Conservation (phyloP, 2,888 invertebrate species). For the Autographa pulchrina region DNA sequence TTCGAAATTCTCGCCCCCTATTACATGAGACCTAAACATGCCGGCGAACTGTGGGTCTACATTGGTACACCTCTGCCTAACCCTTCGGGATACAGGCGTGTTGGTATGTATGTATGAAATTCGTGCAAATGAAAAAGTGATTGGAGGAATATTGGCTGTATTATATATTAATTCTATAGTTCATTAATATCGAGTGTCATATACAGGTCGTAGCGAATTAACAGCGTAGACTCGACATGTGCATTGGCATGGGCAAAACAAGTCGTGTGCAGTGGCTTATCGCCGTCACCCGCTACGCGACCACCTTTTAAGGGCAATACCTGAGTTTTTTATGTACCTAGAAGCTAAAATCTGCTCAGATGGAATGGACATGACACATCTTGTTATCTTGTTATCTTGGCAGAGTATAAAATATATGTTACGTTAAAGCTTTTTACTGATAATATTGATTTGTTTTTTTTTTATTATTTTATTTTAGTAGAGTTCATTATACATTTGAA, state of each 20-base stretch:
- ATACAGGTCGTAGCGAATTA: conserved; percentile 49
- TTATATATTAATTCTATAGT: background rate
- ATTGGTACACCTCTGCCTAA: too few relatives aligned
- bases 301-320: conserved; percentile 53
- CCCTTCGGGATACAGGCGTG: too few relatives aligned
- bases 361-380: background rate
- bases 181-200: conserved; percentile 38
- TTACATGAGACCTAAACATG: too few relatives aligned
- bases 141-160: background rate
- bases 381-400: background rate
- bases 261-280: conserved; percentile 57
- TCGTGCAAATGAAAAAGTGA: background rate
- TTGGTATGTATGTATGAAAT: too few relatives aligned
- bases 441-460: too few relatives aligned
- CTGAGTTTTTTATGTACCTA: background rate
- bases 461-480: too few relatives aligned
- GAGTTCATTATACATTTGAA: too few relatives aligned
- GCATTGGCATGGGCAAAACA: conserved; percentile 35
- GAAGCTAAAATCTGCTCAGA: background rate
- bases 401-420: background rate
- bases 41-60: too few relatives aligned
- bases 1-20: too few relatives aligned
- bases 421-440: too few relatives aligned
- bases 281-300: conserved; percentile 50
- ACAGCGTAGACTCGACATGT: conserved; percentile 40